Percentiles rank a stretch among this genome's conserved stretches.
phyloP scores from a whole-genome alignment of 2,113 vertebrate species.

The Nothoprocta perdicaria region DNA sequence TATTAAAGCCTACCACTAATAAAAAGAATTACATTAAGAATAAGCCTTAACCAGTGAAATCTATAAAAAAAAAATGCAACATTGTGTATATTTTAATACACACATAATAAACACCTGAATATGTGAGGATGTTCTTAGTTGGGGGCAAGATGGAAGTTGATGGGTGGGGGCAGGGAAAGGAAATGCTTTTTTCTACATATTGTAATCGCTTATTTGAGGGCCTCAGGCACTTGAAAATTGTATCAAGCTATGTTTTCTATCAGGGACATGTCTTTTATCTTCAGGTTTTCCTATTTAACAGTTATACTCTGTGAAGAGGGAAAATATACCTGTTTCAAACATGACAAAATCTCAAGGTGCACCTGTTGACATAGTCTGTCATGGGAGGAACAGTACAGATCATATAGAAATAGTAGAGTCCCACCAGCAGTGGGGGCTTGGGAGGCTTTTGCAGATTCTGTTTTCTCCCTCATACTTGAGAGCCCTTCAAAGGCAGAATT shows the following conservation, averaged over 20 bases:
- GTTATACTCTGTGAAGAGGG: background rate
- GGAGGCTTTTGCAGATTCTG: constrained; percentile 7
- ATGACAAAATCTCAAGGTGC: background rate
- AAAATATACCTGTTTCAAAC: background rate
- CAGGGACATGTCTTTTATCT: background rate
- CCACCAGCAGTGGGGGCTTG: background rate
- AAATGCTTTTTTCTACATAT: background rate
- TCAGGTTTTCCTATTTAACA: background rate
- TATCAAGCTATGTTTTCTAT: background rate
- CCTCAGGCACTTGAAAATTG: background rate
- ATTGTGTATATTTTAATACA: too few relatives aligned
- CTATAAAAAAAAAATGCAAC: too few relatives aligned
- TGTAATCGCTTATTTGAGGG: background rate
- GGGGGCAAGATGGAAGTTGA: background rate
- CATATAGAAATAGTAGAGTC: background rate
- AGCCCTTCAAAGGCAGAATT: constrained; percentile 33
- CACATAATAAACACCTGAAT: background rate
- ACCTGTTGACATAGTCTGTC: accelerated
- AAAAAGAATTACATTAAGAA: background rate
- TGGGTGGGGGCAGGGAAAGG: background rate
- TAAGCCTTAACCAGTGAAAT: background rate
- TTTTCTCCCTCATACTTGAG: background rate
- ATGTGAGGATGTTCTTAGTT: background rate
- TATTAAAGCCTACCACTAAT: background rate
- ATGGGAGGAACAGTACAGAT: background rate